These are phyloP conservation scores for Macropodus opercularis DNA, from an alignment of 2,797 vertebrate genomes.

Conservation along the genomic window DNA sequence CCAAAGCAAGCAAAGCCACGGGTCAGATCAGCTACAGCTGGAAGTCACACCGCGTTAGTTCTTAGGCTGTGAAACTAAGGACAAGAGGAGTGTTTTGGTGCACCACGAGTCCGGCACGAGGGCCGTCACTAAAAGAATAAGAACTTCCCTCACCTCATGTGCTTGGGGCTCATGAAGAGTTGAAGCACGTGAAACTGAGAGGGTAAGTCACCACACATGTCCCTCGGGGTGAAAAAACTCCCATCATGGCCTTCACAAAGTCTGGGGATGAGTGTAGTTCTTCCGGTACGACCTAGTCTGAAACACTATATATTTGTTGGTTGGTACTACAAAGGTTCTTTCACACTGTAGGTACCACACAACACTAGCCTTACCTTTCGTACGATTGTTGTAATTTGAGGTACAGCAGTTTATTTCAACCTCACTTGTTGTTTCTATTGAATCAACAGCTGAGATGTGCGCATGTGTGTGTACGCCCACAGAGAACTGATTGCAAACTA, in stretches of 20 bases:
- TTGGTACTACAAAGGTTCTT: slow-evolving; percentile 16
- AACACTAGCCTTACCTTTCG: slow-evolving; percentile 49
- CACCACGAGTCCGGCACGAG: slow-evolving; percentile 13
- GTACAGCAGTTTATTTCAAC: slow-evolving; percentile 13
- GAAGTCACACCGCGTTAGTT: too few species aligned
- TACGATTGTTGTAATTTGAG: slow-evolving; percentile 9
- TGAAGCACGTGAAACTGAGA: slow-evolving; percentile 3
- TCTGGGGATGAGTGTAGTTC: slow-evolving; percentile 20
- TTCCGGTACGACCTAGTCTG: slow-evolving; percentile 2
- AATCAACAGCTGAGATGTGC: slow-evolving; percentile 20
- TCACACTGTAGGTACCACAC: slow-evolving; percentile 15
- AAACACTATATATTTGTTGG: slow-evolving; percentile 16
- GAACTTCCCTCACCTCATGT: neutral
- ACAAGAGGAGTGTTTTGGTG: slow-evolving; percentile 17
- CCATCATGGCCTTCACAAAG: slow-evolving; percentile 39
- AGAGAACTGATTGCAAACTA: slow-evolving; percentile 34
- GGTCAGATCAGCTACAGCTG: neutral
- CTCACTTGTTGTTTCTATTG: neutral
- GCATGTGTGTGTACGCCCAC: slow-evolving; percentile 19
- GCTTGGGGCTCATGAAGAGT: neutral
- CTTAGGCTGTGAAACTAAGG: neutral
- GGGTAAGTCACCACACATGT: neutral
- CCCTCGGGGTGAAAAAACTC: slow-evolving; percentile 8
- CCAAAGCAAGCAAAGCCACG: slow-evolving; percentile 10
- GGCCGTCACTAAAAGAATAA: slow-evolving; percentile 56